Conservation (phyloP, 2,888 invertebrate species). For the Chloroclystis v-ata region DNA sequence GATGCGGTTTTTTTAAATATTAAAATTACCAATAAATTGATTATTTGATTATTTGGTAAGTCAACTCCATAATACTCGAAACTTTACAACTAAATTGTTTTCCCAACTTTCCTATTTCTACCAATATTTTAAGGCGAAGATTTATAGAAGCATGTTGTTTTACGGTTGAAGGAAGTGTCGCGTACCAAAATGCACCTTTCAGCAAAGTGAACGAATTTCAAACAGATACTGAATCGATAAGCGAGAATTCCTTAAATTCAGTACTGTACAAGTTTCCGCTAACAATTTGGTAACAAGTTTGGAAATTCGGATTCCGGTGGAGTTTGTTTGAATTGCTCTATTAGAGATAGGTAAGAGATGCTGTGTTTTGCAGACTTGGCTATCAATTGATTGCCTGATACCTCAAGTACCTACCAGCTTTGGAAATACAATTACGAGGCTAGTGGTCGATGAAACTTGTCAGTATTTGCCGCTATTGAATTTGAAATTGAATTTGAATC, state of each 20-base stretch:
- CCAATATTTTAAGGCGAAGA: neutral
- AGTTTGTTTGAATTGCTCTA: conserved; percentile 35
- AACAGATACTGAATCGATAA: conserved; percentile 15
- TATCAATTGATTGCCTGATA: neutral
- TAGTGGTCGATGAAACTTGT: too few relatives aligned
- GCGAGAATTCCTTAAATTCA: conserved; percentile 36
- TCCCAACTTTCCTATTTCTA: too few relatives aligned
- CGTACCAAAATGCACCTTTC: conserved; percentile 1
- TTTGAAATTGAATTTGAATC: too few relatives aligned
- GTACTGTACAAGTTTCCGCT: conserved; percentile 31
- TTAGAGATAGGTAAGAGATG: conserved; percentile 21
- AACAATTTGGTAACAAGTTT: conserved; percentile 29
- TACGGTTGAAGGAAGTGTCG: neutral
- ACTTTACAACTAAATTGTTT: too few relatives aligned
- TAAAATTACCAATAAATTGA: too few relatives aligned
- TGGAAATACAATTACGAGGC: too few relatives aligned
- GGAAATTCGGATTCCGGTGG: conserved; percentile 25
- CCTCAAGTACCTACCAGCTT: neutral
- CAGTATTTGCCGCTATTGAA: too few relatives aligned
- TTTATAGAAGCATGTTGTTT: neutral
- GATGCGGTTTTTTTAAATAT: too few relatives aligned
- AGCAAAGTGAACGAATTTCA: conserved; percentile 5
- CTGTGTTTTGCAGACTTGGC: neutral
- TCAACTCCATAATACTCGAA: too few relatives aligned
- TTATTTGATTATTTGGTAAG: too few relatives aligned